Evolutionary conservation across 2,888 invertebrate species (phyloP).

Genomic region (Agonopterix heracliana): DNA sequence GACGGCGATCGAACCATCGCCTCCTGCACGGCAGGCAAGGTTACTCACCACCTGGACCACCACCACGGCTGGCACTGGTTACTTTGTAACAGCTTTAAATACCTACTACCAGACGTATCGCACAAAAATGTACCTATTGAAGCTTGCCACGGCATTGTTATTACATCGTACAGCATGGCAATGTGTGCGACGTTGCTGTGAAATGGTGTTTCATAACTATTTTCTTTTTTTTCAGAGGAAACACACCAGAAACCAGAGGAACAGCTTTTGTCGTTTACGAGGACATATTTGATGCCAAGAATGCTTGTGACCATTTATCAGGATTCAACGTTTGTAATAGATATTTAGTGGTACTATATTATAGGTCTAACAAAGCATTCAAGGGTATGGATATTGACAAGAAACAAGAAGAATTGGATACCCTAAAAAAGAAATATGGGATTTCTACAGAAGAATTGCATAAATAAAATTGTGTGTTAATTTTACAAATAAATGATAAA

Average conservation of each 20-base stretch:
- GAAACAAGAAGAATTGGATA: slow-evolving; percentile 96
- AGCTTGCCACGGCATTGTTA: too few species aligned
- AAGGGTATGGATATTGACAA: slow-evolving; percentile 96
- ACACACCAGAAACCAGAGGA: slow-evolving; percentile 97
- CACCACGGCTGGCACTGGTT: too few species aligned
- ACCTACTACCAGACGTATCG: too few species aligned
- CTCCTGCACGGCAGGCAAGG: too few species aligned
- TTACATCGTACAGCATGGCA: too few species aligned
- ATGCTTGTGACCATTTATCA: slow-evolving; percentile 99
- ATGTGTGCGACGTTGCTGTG: too few species aligned
- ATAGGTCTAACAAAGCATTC: slow-evolving; percentile 97
- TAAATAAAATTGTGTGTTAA: slow-evolving; percentile 39
- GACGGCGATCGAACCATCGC: too few species aligned
- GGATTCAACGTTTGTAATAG: slow-evolving; percentile 99
- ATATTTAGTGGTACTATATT: slow-evolving; percentile 98
- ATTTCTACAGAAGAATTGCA: slow-evolving; percentile 77
- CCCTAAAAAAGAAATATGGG: slow-evolving; percentile 96
- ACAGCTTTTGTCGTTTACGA: slow-evolving; percentile 99
- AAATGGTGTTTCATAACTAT: background rate
- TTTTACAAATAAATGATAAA: background rate
- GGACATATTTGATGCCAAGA: slow-evolving; percentile 99
- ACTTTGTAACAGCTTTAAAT: too few species aligned
- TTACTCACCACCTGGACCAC: too few species aligned
- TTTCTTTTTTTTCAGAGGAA: slow-evolving; percentile 81
- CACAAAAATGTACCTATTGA: too few species aligned